A percentile compares a stretch with the other conserved stretches of the same genome.
Evolutionary conservation across 2,113 vertebrate genomes (phyloP).

Genomic region (Plotosus lineatus): DNA sequence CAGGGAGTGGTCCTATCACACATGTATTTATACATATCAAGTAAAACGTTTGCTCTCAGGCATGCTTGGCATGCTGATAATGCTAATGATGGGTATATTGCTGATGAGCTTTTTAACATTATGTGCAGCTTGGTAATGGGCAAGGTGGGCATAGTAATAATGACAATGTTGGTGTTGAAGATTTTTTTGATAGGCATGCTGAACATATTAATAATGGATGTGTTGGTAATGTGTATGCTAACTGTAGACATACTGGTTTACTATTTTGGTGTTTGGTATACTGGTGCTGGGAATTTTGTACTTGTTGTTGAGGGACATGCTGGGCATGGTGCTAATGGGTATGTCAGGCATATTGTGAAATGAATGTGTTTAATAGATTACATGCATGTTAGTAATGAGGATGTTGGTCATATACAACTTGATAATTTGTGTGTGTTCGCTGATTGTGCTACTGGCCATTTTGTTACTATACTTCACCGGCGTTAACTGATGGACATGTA

Average conservation of each 20-base stretch:
- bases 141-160: too few relatives aligned
- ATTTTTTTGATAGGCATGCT: background rate
- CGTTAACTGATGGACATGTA: too few relatives aligned
- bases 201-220: background rate
- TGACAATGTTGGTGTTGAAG: background rate
- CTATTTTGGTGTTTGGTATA: background rate
- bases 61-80: background rate
- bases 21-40: constrained; percentile 55
- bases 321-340: background rate
- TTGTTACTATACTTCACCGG: too few relatives aligned
- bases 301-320: background rate
- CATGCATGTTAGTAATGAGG: too few relatives aligned
- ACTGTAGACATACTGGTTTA: background rate
- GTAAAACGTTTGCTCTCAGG: background rate
- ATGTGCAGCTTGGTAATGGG: background rate
- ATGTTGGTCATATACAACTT: too few relatives aligned
- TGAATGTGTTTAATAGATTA: too few relatives aligned
- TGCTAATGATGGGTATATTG: background rate
- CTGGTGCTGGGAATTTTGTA: background rate
- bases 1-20: constrained; percentile 85
- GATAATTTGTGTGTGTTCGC: too few relatives aligned
- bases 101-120: too few relatives aligned
- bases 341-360: too few relatives aligned
- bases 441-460: too few relatives aligned
- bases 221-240: background rate